Conservation (phyloP, 2,113 vertebrate genomes). For the Eretmochelys imbricata region DNA sequence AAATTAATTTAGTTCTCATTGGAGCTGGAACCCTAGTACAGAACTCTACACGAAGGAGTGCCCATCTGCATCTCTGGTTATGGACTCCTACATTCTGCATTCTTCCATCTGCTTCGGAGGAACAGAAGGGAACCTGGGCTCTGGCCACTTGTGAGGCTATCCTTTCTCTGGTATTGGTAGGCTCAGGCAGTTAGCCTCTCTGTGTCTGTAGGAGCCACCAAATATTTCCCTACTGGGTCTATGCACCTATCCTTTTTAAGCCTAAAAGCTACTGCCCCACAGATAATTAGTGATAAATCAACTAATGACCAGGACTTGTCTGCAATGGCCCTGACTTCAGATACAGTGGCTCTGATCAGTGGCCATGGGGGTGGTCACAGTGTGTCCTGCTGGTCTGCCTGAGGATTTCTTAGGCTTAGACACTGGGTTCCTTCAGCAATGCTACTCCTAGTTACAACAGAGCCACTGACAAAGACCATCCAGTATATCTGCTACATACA, state of each 20-base stretch:
- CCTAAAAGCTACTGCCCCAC: neutral
- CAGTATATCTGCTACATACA: neutral
- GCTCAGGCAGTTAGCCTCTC: neutral
- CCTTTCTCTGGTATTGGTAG: no score
- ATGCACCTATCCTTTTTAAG: neutral
- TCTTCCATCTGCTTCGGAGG: neutral
- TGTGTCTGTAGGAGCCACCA: neutral
- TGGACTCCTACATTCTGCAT: neutral
- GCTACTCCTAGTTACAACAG: neutral
- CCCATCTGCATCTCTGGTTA: neutral
- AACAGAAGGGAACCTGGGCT: neutral
- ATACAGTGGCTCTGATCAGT: neutral
- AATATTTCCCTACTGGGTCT: rapidly evolving
- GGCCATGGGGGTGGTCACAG: neutral
- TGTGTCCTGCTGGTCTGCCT: neutral
- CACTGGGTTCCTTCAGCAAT: neutral
- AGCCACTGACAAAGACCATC: neutral
- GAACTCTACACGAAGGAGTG: neutral
- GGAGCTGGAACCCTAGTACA: neutral
- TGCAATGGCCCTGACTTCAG: neutral
- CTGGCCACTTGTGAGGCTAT: no score
- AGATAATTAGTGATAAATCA: neutral
- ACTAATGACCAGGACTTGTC: neutral
- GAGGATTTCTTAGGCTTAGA: neutral
- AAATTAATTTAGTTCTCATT: neutral